phyloP scores from a whole-genome alignment of 2,113 vertebrate genomes.

The Tetrao urogallus region DNA sequence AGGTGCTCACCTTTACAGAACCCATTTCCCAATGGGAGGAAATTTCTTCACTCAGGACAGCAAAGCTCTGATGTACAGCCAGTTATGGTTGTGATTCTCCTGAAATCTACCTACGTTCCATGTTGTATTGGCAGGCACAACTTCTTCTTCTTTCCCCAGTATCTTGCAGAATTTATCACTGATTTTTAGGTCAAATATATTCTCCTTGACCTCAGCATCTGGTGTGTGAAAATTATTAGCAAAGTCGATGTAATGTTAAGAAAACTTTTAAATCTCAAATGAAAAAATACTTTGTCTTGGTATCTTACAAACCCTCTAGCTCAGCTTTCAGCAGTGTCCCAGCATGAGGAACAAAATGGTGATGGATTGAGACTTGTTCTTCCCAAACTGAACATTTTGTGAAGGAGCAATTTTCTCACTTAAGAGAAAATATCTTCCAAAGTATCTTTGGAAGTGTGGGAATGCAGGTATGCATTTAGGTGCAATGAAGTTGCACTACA shows the following conservation, averaged over 20 bases:
- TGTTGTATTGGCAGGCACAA: rapidly evolving
- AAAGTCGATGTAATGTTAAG: background rate
- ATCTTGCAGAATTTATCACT: background rate
- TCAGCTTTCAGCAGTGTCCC: background rate
- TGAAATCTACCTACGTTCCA: background rate
- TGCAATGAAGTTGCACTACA: background rate
- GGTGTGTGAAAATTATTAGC: background rate
- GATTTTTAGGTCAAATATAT: background rate
- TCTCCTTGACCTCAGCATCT: background rate
- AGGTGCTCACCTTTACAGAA: background rate
- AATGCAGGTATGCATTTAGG: background rate
- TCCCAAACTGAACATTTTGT: background rate
- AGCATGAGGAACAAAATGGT: background rate
- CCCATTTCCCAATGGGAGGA: background rate
- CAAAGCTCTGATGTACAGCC: background rate
- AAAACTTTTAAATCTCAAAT: background rate
- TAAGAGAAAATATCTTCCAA: background rate
- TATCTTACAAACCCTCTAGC: background rate
- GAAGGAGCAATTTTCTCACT: background rate
- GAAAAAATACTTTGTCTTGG: rapidly evolving
- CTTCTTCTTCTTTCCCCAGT: background rate
- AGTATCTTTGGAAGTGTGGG: background rate
- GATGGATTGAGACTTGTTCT: background rate
- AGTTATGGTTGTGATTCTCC: background rate
- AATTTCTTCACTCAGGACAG: background rate